phyloP scores from a whole-genome alignment of 2,797 vertebrate species.

The Channallabes apus region DNA sequence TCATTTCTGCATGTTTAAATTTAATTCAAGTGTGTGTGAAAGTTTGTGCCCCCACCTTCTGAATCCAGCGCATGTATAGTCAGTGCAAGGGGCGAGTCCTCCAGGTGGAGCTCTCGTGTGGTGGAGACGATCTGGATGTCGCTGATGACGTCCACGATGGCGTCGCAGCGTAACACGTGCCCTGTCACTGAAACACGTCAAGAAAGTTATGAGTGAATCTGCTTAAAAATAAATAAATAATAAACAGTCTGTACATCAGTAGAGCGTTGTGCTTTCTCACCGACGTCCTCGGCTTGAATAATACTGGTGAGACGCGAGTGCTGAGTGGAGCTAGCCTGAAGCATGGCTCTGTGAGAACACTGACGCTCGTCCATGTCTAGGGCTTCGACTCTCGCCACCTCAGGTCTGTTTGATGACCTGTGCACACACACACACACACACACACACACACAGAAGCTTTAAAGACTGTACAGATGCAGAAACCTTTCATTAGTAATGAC shows the following conservation, averaged over 20 bases:
- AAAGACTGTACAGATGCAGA: not conserved
- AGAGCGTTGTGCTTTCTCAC: slow-evolving; percentile 54
- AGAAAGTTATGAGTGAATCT: not conserved
- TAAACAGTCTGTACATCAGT: not conserved
- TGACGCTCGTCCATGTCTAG: slow-evolving; percentile 70
- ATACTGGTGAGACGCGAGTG: slow-evolving; percentile 85
- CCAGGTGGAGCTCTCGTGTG: slow-evolving; percentile 92
- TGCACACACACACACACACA: not conserved
- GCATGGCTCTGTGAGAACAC: slow-evolving; percentile 86
- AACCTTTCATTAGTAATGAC: not conserved
- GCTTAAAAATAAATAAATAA: not conserved
- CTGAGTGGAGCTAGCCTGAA: slow-evolving; percentile 88
- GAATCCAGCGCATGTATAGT: slow-evolving; percentile 92
- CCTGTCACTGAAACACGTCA: slow-evolving; percentile 78
- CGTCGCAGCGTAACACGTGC: slow-evolving; percentile 92
- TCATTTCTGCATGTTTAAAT: too few species aligned
- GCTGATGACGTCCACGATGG: slow-evolving; percentile 90
- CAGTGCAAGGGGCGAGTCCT: slow-evolving; percentile 90
- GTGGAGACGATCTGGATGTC: slow-evolving; percentile 91
- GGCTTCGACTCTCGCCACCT: slow-evolving; percentile 88
- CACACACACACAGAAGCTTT: not conserved
- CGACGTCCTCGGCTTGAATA: slow-evolving; percentile 90
- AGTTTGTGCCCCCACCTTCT: slow-evolving; percentile 77
- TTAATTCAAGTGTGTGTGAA: not conserved
- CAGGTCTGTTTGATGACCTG: slow-evolving; percentile 92